Base-by-base conservation (phyloP, 2,113 vertebrate species). In the Riparia riparia region DNA sequence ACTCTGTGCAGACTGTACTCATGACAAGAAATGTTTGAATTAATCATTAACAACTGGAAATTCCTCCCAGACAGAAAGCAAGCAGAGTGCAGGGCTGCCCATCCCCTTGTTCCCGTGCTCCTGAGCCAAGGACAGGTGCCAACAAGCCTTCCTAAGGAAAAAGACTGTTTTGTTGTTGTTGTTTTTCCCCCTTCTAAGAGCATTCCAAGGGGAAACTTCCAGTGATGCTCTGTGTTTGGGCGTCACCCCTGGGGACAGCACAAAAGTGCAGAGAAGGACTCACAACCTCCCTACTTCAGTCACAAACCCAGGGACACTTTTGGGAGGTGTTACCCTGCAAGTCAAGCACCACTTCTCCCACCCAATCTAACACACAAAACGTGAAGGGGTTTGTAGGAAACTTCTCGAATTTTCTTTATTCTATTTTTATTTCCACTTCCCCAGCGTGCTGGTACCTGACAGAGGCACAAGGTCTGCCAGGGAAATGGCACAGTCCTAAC, bases 11-110 rank as follows among this genome's bases (percentile, higher is more conserved):
- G 93, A 91, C 90, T 88, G 82, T 63, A 84, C 53, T 94, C 65
- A 42, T 92, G 92, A 95, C 96, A 96, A 94, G 90, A 86, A 96
- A 94, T 0, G 2, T 61, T 91, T 90, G 82, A 96, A 95, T 95
- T 94, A 94, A 96, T 94, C 85, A 93, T 95, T 81, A 96, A 86
- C 79, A 95, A 96, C 39, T 21, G 68, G 86, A 86, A 96, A 92
- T 91, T 86, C 88, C 50, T 96, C 68, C 70, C 78, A 88, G 95
- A 92, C 41, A 78, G 85, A 88, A 83, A 86, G 91, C 1, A 6
- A 83, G 80, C 61, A 28, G 68, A 86, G 73, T 13, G 47, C 49
- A 80, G 47, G 51, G 37, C 77, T 96, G 86, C 65, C 37, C 53
- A 82, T 7, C 10, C 19, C 29, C 29, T 25, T 37, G 12, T 34